Conservation (phyloP, 2,797 vertebrate genomes). For the Enteromius mattozi region DNA sequence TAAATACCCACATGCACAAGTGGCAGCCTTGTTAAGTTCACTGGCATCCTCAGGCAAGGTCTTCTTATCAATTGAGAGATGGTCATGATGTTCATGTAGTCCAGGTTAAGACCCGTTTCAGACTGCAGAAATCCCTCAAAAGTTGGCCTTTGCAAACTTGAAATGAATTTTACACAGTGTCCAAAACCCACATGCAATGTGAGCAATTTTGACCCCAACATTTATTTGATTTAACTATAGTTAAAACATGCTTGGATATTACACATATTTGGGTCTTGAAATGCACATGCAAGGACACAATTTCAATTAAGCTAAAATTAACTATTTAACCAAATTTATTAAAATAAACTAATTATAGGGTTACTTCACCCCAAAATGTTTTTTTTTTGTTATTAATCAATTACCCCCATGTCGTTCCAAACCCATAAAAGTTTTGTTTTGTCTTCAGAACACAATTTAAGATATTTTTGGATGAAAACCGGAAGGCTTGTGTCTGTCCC, state of each 20-base stretch:
- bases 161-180: background rate
- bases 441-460: too few species aligned
- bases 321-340: background rate
- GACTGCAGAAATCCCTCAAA: background rate
- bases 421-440: too few species aligned
- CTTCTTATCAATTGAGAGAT: conserved; percentile 48
- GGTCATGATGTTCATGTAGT: conserved; percentile 13
- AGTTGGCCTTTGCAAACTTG: background rate
- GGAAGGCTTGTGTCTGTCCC: too few species aligned
- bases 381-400: too few species aligned
- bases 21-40: conserved; percentile 20
- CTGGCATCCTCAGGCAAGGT: conserved; percentile 56
- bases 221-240: background rate
- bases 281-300: background rate
- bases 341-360: background rate
- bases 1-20: conserved; percentile 23
- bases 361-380: too few species aligned
- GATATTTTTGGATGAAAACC: too few species aligned
- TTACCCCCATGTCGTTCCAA: too few species aligned
- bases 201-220: background rate
- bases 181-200: background rate
- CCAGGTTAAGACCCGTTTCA: background rate
- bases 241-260: background rate
- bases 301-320: background rate
- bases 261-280: background rate